Evolutionary conservation across 92 coral and sea anemone species (phyloP), one percentile per base, ranked within the genome.

Genomic region (Actinernus sp.): DNA sequence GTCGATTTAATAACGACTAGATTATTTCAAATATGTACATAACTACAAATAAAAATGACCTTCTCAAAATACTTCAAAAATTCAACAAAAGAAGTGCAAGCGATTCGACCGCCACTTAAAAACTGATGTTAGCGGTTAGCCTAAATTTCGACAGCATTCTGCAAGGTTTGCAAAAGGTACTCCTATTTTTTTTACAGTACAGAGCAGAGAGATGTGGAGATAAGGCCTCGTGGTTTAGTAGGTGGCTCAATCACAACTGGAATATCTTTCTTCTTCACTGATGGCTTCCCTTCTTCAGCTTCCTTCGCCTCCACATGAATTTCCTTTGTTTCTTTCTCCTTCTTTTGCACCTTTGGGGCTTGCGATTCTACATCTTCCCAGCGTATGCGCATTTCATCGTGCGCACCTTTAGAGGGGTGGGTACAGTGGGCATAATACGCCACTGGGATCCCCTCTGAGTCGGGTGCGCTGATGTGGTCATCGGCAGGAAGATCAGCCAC

Each of bases 361-460:
- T 22, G 5, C 5, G 26, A 1, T 23, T 30, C 78, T 11, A 70
- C n/a, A 16, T 70, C 56, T 11, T 76, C 74, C 79, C 79, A 84
- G 3, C 52, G 63, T 10, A 63, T 56, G 23, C 33, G 61, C 49
- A 56, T 16, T 8, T 45, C 71, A 29, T 44, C 61, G 12, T 49
- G 63, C 0, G 74, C 10, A 37, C 20, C 52, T 40, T 31, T 39
- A 12, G 71, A 68, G n/a, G 68, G 63, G 71, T 89, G 96, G 0
- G 96, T 88, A 32, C 82, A 84, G 58, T 89, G 96, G 0, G 84
- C 96, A 49, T 89, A 89, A 48, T 89, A 89, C 12, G 96, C 81
- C 1, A 87, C 83, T 24, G 93, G 85, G 34, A 52, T 58, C 13
- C 62, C 87, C 52, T 80, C 88, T 9, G 61, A 33, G 41, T 81